Conservation (phyloP, 35 echinoderm and acorn worm genomes). For the Patiria miniata region DNA sequence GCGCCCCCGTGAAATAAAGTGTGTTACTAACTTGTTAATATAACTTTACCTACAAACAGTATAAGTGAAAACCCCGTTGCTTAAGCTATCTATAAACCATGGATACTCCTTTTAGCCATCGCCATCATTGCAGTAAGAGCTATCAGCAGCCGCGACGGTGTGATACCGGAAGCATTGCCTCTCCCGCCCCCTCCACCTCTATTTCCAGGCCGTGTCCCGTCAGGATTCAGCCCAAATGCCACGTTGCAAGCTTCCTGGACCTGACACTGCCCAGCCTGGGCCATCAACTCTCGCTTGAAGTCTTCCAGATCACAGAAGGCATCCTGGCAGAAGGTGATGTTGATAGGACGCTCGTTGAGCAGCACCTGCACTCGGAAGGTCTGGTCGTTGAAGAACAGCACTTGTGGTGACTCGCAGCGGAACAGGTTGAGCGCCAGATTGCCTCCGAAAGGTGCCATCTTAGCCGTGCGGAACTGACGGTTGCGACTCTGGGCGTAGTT, state of each 20-base stretch:
- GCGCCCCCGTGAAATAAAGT: too few relatives aligned
- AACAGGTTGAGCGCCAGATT: constrained; percentile 15
- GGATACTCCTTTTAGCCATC: neutral
- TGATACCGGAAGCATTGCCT: neutral
- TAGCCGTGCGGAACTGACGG: neutral
- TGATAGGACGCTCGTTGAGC: constrained; percentile 2
- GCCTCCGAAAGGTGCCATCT: neutral
- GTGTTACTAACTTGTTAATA: too few relatives aligned
- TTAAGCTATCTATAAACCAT: neutral
- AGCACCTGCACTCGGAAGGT: neutral
- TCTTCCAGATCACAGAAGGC: neutral
- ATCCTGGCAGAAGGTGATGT: constrained; percentile 5
- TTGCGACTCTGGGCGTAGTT: constrained; percentile 4
- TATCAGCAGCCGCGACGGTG: neutral
- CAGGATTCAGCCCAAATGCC: neutral
- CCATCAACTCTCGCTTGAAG: neutral
- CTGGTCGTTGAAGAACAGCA: neutral
- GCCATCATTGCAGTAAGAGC: neutral
- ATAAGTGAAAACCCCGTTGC: too few relatives aligned
- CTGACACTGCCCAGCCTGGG: neutral
- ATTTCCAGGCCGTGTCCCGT: neutral
- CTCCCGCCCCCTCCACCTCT: neutral
- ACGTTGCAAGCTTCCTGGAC: neutral
- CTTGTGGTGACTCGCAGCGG: neutral
- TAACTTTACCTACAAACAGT: too few relatives aligned